Conservation (phyloP, 2,113 vertebrate genomes). For the Leuciscus idus region DNA sequence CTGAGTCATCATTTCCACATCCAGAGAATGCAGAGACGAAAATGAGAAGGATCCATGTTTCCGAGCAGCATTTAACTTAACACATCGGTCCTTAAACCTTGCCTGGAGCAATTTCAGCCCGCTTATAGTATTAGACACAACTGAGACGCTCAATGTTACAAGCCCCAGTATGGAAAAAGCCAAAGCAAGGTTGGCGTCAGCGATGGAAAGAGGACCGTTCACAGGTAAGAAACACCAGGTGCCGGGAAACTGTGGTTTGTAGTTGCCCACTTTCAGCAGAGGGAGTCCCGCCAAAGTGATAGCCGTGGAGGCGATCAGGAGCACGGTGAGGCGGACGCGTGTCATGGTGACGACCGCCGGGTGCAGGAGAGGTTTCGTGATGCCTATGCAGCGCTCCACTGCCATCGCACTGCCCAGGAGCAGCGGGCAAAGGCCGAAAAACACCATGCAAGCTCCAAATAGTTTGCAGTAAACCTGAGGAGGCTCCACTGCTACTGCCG, state of each 20-base stretch:
- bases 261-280: constrained; percentile 74
- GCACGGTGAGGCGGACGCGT: constrained; percentile 68
- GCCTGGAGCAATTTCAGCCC: constrained; percentile 75
- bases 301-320: constrained; percentile 67
- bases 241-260: constrained; percentile 74
- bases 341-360: constrained; percentile 70
- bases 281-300: constrained; percentile 78
- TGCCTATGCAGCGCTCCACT: constrained; percentile 81
- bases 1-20: constrained; percentile 86
- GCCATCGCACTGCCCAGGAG: constrained; percentile 85
- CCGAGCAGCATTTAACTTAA: constrained; percentile 4
- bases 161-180: constrained; percentile 82
- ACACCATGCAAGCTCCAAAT: constrained; percentile 85
- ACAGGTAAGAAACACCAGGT: constrained; percentile 86
- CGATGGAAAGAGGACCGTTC: constrained; percentile 52
- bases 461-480: constrained; percentile 73
- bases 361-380: constrained; percentile 81
- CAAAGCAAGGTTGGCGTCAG: constrained; percentile 72
- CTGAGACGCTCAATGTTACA: constrained; percentile 72
- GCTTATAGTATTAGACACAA: constrained; percentile 82
- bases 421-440: constrained; percentile 82
- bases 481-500: constrained; percentile 8
- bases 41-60: constrained; percentile 47
- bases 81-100: constrained; percentile 61
- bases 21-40: constrained; percentile 69